Evolutionary conservation across 1,140 invertebrate genomes (phyloP), one percentile per base, ranked within the genome.

Genomic region (Steinernema feltiae): DNA sequence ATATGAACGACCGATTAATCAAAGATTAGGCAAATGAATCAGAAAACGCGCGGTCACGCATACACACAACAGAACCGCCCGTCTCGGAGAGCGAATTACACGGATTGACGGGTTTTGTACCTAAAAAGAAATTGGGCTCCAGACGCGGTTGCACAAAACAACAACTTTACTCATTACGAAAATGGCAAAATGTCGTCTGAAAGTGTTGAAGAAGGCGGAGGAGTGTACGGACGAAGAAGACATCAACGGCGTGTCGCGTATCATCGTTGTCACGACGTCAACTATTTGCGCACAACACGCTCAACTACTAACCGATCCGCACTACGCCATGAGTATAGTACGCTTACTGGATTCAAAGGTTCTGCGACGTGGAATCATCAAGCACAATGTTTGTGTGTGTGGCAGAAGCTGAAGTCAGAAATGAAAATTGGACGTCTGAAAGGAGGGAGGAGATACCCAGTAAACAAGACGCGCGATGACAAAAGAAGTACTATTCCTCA

Each of bases 131-230:
- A 63, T 63, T 27, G 24, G 53, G 7, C 41, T 7, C 7, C 7
- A 46, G 41, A n/a, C 41, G 41, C n/a, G n/a, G n/a, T n/a, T 46
- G 53, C 7, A 27, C 7, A 63, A 7, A 63, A 27, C 53, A 63
- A 63, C 15, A 63, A 63, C 53, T 63, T 63, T 63, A 63, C 53
- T 63, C 53, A 63, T 63, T 63, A 63, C 53, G 53, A 63, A 63
- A 63, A 63, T n/a, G 53, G 53, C 35, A 63, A 63, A 63, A 63
- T 63, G 12, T 63, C 53, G 53, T 63, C 53, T 27, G 15, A 27
- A n/a, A 3, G 24, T 7, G 24, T 27, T 15, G 53, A 63, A 63
- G 15, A 27, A 63, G 53, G 53, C 53, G 53, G 53, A 21, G 12
- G 53, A 63, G 12, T 63, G 53, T 27, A 63, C 53, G 7, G 53